Evolutionary conservation across 2,797 vertebrate species (phyloP), one percentile per base, ranked within the genome.

Genomic region (Leptoclinus maculatus): DNA sequence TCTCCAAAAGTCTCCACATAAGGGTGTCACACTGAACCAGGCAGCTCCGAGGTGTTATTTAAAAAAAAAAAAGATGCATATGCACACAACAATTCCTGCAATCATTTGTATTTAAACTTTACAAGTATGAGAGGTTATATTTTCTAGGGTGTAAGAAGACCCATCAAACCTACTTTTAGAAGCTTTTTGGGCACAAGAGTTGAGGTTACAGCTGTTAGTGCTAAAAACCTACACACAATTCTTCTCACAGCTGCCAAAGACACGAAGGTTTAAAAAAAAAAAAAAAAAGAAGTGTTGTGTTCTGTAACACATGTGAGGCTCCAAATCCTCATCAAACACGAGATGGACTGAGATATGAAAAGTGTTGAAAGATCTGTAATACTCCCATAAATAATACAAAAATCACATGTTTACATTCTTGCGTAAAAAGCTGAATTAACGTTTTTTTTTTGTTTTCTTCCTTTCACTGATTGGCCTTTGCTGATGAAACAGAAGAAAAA

Each of bases 191-290:
- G 56, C 47, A 9, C 29, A 71, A 74, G 81, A 88, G 80, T 58
- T 88, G 82, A 89, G 80, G 77, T 85, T 88, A 86, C 83, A 92
- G 85, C 85, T 89, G 87, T 89, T 86, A 39, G 63, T 73, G 79
- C 83, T 84, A 77, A 87, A 80, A 74, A 8, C 71, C 47, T 59
- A 49, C 39, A 66, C 62, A 70, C 36, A n/a, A 57, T 72, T 65
- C 38, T 54, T 57, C 64, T 45, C 81, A 76, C 81, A 85, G 82
- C 82, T 87, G 83, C 74, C 71, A 79, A 58, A 38, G 51, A 19
- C 25, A 45, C 29, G 43, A 74, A 58, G 78, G 66, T 29, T 29
- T 47, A 14, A 57, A 57, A 57, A 17, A 36, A 43, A 14, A 57
- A 57, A 57, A 17, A 36, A 43, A 21, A 72, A 83, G 78, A 69